Evolutionary conservation across 2,888 invertebrate genomes (phyloP), one percentile per base, ranked within the genome.

Genomic region (Ypsolopha scabrella): DNA sequence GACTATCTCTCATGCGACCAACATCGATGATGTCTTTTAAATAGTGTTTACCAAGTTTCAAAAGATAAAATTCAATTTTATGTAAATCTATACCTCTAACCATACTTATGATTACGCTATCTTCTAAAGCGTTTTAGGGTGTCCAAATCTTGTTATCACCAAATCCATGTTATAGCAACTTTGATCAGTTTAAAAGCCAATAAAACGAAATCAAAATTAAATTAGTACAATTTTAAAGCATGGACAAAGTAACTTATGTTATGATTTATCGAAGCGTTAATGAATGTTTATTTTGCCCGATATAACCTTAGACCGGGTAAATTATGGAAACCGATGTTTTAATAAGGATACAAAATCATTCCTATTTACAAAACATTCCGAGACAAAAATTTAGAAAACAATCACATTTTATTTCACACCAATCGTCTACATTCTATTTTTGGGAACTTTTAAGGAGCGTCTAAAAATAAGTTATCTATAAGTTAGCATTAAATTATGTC

Each of bases 191-290:
- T 55, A 59, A 61, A 72, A 71, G 70, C 67, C 66, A 71, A 73
- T 68, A 63, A 54, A 48, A 37, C 35, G 13, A 41, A 51, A 50
- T 60, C 55, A 54, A 53, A 49, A 58, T 67, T 53, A 62, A 24
- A 71, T 72, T 72, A 77, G 72, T 69, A 55, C 47, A 51, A 49
- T 68, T 65, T 64, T 60, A 63, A 82, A 80, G 80, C 69, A 67
- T 73, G 67, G 68, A 60, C 65, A 62, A 24, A 24, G 24, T 24
- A 54, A 55, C 61, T 60, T 38, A 62, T 70, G 46, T 49, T 39
- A 41, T 62, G 61, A 60, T 58, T 65, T 59, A 56, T 60, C 59
- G 55, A 67, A 76, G 75, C 77, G 70, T 72, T 75, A 72, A 67
- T 62, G 53, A 62, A 68, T 71, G 70, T 78, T 82, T 82, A 85